These are phyloP conservation scores for Melipona bicolor DNA, from an alignment of 2,888 invertebrate genomes.

Conservation along the genomic window DNA sequence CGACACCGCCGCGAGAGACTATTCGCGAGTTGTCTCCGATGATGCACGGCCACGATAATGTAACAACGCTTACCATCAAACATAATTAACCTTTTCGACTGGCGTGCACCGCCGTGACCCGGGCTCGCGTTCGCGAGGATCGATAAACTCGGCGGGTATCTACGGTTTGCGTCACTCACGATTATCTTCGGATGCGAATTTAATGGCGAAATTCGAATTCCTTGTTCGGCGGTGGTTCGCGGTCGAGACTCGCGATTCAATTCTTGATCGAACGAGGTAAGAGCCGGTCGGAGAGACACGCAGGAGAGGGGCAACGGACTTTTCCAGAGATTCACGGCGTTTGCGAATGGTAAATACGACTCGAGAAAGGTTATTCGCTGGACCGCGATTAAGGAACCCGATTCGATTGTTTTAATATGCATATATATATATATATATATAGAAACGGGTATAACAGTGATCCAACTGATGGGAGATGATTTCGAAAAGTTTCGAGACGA, in stretches of 20 bases:
- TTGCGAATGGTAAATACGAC: slow-evolving; percentile 40
- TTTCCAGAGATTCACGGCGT: slow-evolving; percentile 24
- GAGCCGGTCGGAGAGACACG: slow-evolving; percentile 10
- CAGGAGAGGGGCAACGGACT: slow-evolving; percentile 18
- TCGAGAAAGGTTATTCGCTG: slow-evolving; percentile 17
- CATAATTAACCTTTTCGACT: slow-evolving; percentile 66
- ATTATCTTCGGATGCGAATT: slow-evolving; percentile 57
- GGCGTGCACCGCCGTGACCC: slow-evolving; percentile 8
- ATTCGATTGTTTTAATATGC: not conserved
- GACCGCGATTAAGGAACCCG: not conserved
- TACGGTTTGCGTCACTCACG: slow-evolving; percentile 31
- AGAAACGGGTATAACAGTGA: not conserved
- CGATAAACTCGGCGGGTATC: slow-evolving; percentile 45
- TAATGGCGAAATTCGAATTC: slow-evolving; percentile 54
- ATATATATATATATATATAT: not conserved
- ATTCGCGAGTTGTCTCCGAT: slow-evolving; percentile 23
- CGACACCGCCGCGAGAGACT: slow-evolving; percentile 11
- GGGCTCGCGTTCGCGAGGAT: slow-evolving; percentile 17
- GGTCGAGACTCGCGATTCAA: slow-evolving; percentile 25
- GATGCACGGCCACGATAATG: slow-evolving; percentile 45
- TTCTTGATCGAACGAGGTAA: slow-evolving; percentile 31
- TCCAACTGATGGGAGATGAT: not conserved
- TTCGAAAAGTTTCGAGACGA: not conserved
- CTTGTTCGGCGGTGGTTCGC: slow-evolving; percentile 39
- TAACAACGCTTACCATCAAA: slow-evolving; percentile 42